A percentile compares a stretch with the other conserved stretches of the same genome.
phyloP scores from a whole-genome alignment of 2,113 vertebrate species.

The Anseranas semipalmata region DNA sequence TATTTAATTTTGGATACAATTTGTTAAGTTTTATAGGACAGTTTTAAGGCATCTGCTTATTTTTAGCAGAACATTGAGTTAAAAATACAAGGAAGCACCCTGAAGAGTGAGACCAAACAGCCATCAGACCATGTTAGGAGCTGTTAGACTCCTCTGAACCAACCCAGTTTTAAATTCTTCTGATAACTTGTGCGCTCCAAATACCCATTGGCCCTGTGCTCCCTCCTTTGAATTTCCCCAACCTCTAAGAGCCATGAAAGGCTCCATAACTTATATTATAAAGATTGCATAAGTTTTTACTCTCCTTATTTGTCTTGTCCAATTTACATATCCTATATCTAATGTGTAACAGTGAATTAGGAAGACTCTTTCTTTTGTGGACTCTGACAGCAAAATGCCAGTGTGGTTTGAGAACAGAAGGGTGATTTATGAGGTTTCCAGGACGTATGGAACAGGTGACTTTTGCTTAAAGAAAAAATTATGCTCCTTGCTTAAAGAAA shows the following conservation, averaged over 20 bases:
- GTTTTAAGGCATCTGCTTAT: background rate
- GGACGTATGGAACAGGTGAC: background rate
- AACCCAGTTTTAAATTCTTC: background rate
- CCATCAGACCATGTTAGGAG: background rate
- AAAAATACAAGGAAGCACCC: background rate
- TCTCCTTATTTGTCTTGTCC: background rate
- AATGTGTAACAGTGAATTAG: background rate
- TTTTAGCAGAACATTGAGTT: background rate
- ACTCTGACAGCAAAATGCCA: background rate
- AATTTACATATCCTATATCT: background rate
- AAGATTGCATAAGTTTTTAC: background rate
- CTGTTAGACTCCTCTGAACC: background rate
- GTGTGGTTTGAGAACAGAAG: background rate
- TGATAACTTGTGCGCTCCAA: background rate
- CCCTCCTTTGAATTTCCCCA: background rate
- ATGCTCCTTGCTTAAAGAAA: constrained; percentile 26
- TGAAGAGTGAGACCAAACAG: background rate
- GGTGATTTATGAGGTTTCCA: background rate
- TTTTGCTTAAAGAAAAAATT: constrained; percentile 17
- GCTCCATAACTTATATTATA: background rate
- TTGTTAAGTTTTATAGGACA: background rate
- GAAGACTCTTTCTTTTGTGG: background rate
- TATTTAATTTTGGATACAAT: background rate
- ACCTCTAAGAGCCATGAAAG: background rate
- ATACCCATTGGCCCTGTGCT: background rate